Conservation (phyloP, 2,797 vertebrate species). For the Sebastes aleutianus region DNA sequence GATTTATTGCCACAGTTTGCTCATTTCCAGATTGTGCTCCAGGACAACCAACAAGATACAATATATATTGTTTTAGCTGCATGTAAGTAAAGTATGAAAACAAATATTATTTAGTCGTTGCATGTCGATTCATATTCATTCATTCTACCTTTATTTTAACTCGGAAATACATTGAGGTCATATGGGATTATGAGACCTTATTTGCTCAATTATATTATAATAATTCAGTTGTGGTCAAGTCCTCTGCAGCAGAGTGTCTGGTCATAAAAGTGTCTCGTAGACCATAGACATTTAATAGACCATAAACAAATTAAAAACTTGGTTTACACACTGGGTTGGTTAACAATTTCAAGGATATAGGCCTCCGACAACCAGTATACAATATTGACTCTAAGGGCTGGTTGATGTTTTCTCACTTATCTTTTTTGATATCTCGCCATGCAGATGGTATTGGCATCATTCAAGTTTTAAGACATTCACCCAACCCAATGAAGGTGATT, state of each 20-base stretch:
- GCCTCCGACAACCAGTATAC: neutral
- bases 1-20: neutral
- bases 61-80: neutral
- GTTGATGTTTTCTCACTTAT: neutral
- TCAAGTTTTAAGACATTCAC: neutral
- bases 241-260: neutral
- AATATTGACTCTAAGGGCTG: neutral
- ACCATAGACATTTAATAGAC: too few relatives aligned
- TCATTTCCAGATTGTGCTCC: neutral
- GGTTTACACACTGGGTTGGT: neutral
- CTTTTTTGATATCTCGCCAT: neutral
- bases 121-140: neutral
- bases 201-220: neutral
- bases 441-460: neutral
- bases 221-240: neutral
- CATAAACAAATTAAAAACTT: neutral
- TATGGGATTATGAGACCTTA: too few relatives aligned
- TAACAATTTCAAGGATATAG: neutral
- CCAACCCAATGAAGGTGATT: neutral
- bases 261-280: neutral
- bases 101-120: neutral
- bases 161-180: too few relatives aligned
- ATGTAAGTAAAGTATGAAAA: neutral
- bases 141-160: too few relatives aligned
- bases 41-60: neutral